Evolutionary conservation across 1,140 invertebrate species (phyloP).

Genomic region (Meloidogyne hapla): DNA sequence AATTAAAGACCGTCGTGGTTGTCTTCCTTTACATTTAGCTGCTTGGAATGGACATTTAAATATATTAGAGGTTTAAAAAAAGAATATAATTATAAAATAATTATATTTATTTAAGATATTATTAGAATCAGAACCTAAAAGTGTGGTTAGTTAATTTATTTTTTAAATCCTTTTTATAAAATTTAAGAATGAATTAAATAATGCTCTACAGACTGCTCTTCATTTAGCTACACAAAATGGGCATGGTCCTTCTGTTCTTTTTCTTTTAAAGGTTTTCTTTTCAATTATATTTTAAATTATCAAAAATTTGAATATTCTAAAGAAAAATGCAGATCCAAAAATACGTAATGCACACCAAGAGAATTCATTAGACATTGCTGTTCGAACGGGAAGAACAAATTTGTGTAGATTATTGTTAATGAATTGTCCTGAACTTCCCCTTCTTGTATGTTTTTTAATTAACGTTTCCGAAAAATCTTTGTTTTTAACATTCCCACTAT

Average conservation of each 20-base stretch:
- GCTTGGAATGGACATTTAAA: constrained; percentile 88
- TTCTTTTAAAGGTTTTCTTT: constrained; percentile 72
- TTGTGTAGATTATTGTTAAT: constrained; percentile 65
- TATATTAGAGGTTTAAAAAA: constrained; percentile 90
- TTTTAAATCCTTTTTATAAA: constrained; percentile 3
- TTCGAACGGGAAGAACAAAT: constrained; percentile 79
- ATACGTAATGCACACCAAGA: constrained; percentile 84
- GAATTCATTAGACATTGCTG: constrained; percentile 87
- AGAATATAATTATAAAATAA: constrained; percentile 77
- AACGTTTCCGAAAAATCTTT: no score
- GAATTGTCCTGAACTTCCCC: constrained; percentile 49
- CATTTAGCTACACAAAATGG: constrained; percentile 92
- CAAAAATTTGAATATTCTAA: constrained; percentile 52
- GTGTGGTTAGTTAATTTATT: constrained; percentile 17
- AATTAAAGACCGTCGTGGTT: constrained; percentile 82
- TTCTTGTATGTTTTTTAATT: constrained; percentile 39
- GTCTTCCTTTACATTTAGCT: constrained; percentile 86
- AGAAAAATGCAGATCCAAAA: constrained; percentile 82
- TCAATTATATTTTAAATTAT: neutral
- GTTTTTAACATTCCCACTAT: no score
- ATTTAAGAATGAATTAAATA: constrained; percentile 72
- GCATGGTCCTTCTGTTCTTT: constrained; percentile 80
- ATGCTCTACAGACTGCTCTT: constrained; percentile 86
- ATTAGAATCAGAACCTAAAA: constrained; percentile 43
- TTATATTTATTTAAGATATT: constrained; percentile 48